Evolutionary conservation across 92 coral and sea anemone species (phyloP).

Genomic region (Blastomussa wellsi): DNA sequence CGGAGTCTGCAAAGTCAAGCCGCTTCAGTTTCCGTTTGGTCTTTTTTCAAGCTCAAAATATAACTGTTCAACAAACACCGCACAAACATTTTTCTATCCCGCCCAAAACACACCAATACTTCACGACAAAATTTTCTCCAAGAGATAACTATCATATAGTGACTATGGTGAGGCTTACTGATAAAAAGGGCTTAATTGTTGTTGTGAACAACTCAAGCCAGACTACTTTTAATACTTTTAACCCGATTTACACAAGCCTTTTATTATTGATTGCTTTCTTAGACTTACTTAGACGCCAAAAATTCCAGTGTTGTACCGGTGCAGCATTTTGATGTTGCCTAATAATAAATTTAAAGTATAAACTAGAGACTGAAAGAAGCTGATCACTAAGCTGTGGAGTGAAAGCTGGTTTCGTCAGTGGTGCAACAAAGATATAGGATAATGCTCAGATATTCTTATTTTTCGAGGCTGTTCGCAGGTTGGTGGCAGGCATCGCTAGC

Average conservation of each 20-base stretch:
- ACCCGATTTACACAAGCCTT: neutral
- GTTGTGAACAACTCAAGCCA: neutral
- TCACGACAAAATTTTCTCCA: too few species aligned
- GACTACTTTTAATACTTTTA: neutral
- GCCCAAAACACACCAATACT: neutral
- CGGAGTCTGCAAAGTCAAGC: neutral
- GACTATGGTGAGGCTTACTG: neutral
- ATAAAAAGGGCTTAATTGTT: neutral
- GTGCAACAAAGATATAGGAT: neutral
- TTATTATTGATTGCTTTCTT: neutral
- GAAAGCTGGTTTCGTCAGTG: neutral
- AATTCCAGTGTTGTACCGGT: too few species aligned
- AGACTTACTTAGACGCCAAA: neutral
- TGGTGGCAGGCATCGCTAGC: too few species aligned
- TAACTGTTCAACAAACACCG: neutral
- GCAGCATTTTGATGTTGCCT: neutral
- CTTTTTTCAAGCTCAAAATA: neutral
- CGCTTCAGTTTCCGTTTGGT: neutral
- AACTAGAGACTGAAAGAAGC: neutral
- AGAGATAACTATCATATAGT: too few species aligned
- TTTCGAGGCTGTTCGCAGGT: too few species aligned
- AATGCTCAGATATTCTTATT: neutral
- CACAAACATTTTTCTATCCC: neutral
- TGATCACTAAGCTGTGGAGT: neutral
- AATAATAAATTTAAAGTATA: neutral